Conservation (phyloP, 2,797 vertebrate genomes). For the Darevskia mixta region DNA sequence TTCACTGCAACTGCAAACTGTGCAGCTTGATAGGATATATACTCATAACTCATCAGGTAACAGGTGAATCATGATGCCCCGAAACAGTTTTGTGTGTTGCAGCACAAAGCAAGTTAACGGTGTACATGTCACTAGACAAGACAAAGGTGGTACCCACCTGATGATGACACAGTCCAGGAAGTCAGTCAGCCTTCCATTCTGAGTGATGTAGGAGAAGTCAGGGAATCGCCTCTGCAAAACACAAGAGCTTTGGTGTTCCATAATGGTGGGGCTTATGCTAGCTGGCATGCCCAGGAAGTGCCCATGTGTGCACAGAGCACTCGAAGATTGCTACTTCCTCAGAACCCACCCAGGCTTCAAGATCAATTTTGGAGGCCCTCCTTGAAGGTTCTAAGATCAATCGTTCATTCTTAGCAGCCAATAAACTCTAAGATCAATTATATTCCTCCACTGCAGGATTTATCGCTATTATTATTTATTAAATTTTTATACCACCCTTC, state of each 20-base stretch:
- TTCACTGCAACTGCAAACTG: too few species aligned
- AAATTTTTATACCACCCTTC: too few species aligned
- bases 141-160: constrained; percentile 81
- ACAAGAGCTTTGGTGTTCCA: rapidly evolving
- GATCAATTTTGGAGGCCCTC: too few species aligned
- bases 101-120: too few species aligned
- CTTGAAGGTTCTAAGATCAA: too few species aligned
- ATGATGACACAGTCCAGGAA: constrained; percentile 98
- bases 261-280: not conserved
- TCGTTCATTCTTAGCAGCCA: too few species aligned
- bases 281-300: not conserved
- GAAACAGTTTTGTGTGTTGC: not conserved
- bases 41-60: too few species aligned
- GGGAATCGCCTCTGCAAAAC: constrained; percentile 91
- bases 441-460: too few species aligned
- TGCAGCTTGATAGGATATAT: too few species aligned
- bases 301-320: rapidly evolving
- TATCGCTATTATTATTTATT: too few species aligned
- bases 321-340: rapidly evolving
- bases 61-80: not conserved
- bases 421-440: too few species aligned
- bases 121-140: not conserved
- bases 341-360: too few species aligned
- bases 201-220: constrained; percentile 96
- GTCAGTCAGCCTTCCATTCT: constrained; percentile 93